Percentiles rank a stretch among this genome's conserved stretches.
These are phyloP conservation scores for Geotrupes spiniger DNA, from an alignment of 2,888 invertebrate species.

Conservation along the genomic window DNA sequence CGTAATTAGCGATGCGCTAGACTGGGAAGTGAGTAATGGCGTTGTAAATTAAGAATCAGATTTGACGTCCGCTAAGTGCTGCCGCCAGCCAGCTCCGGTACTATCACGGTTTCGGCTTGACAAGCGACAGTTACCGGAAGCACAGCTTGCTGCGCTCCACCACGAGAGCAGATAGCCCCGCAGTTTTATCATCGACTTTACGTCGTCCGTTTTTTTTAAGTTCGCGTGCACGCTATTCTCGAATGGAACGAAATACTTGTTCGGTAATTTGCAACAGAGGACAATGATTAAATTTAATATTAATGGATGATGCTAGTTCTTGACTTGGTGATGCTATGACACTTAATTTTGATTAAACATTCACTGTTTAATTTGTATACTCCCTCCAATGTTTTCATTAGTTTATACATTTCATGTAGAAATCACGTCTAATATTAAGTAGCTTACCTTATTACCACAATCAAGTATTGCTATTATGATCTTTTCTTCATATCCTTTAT, in stretches of 20 bases:
- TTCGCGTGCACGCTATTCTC: neutral
- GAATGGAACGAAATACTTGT: neutral
- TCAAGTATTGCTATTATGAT: too few species aligned
- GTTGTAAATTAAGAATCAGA: slow-evolving; percentile 5
- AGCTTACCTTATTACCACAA: too few species aligned
- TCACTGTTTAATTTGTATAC: too few species aligned
- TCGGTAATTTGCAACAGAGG: too few species aligned
- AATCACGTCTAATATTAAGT: too few species aligned
- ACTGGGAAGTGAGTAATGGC: slow-evolving; percentile 3
- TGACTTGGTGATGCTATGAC: too few species aligned
- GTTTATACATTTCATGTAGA: too few species aligned
- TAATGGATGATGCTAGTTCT: too few species aligned
- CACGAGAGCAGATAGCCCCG: neutral
- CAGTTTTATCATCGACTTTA: slow-evolving; percentile 2
- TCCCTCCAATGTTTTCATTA: too few species aligned
- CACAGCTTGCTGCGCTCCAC: slow-evolving; percentile 1
- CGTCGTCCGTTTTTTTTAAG: neutral
- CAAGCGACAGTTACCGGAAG: slow-evolving; percentile 6
- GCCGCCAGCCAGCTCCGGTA: slow-evolving; percentile 1
- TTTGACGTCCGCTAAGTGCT: slow-evolving; percentile 7
- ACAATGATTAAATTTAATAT: too few species aligned
- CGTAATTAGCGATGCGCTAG: neutral
- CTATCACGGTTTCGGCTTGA: slow-evolving; percentile 3
- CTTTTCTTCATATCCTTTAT: too few species aligned
- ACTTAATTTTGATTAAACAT: too few species aligned